phyloP scores from a whole-genome alignment of 2,797 vertebrate genomes.

The Diplodus puntazzo region DNA sequence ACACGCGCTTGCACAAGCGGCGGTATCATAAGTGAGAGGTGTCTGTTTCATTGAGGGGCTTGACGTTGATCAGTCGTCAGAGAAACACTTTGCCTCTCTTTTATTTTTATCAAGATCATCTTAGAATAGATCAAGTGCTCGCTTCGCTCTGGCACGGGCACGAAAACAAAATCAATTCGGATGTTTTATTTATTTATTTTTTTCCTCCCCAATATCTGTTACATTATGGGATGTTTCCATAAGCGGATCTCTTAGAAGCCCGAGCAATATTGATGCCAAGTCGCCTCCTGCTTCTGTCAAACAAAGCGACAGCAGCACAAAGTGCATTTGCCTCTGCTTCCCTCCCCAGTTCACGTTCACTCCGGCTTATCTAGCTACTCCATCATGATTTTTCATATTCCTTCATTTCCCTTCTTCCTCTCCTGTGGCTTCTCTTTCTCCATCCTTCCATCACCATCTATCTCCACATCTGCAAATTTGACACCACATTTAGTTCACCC shows the following conservation, averaged over 20 bases:
- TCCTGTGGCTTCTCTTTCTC: slow-evolving; percentile 59
- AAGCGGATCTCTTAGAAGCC: slow-evolving; percentile 70
- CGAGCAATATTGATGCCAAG: slow-evolving; percentile 76
- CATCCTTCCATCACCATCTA: slow-evolving; percentile 66
- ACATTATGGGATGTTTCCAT: slow-evolving; percentile 78
- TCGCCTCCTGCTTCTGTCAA: slow-evolving; percentile 72
- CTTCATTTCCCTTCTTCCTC: slow-evolving; percentile 55
- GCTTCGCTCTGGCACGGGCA: slow-evolving; percentile 57
- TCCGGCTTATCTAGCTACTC: slow-evolving; percentile 56
- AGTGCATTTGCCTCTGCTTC: slow-evolving; percentile 58
- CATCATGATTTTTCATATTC: slow-evolving; percentile 68
- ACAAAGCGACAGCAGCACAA: slow-evolving; percentile 67
- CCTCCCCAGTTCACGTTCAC: slow-evolving; percentile 52
- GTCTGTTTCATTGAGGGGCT: slow-evolving; percentile 76
- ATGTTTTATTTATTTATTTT: slow-evolving; percentile 79
- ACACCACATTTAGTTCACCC: slow-evolving; percentile 65
- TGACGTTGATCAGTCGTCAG: slow-evolving; percentile 81
- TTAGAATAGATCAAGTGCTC: slow-evolving; percentile 80
- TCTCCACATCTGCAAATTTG: slow-evolving; percentile 71
- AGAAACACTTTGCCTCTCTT: slow-evolving; percentile 73
- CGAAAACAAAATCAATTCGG: slow-evolving; percentile 77
- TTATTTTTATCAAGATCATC: slow-evolving; percentile 78
- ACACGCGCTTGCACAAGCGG: slow-evolving; percentile 17
- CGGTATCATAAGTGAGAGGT: slow-evolving; percentile 76
- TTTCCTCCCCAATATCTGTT: slow-evolving; percentile 68